phyloP scores from a whole-genome alignment of 2,888 invertebrate species.

The Dynastes hyllus region DNA sequence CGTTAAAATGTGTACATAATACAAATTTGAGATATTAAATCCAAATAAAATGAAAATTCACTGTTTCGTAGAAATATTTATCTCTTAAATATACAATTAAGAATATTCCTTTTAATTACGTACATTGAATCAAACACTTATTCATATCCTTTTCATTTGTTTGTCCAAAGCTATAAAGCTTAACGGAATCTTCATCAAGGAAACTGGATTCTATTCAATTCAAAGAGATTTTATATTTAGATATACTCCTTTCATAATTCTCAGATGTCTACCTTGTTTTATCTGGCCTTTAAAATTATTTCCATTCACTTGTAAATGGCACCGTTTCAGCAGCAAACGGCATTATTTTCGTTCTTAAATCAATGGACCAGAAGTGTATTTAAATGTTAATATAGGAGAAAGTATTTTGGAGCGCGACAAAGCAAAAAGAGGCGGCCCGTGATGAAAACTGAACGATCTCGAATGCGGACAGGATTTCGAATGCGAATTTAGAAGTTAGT shows the following conservation, averaged over 20 bases:
- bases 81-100: too few species aligned
- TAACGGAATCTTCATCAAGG: not conserved
- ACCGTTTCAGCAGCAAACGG: not conserved
- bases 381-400: conserved; percentile 29
- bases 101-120: too few species aligned
- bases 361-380: conserved; percentile 23
- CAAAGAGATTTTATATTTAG: conserved; percentile 10
- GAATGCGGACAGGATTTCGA: conserved; percentile 1
- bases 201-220: not conserved
- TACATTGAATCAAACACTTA: too few species aligned
- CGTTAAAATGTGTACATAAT: too few species aligned
- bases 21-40: too few species aligned
- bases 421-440: not conserved
- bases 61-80: too few species aligned
- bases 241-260: conserved; percentile 10
- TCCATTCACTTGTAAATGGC: not conserved
- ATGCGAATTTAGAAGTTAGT: conserved; percentile 26
- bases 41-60: too few species aligned
- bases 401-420: conserved; percentile 4
- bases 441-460: conserved; percentile 14
- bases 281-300: not conserved
- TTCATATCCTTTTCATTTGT: too few species aligned
- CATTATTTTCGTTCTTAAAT: conserved; percentile 34
- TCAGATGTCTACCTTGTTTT: conserved; percentile 14
- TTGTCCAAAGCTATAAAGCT: not conserved